These are phyloP conservation scores for Buceros bicornis DNA, from an alignment of 2,797 vertebrate species.

Conservation along the genomic window DNA sequence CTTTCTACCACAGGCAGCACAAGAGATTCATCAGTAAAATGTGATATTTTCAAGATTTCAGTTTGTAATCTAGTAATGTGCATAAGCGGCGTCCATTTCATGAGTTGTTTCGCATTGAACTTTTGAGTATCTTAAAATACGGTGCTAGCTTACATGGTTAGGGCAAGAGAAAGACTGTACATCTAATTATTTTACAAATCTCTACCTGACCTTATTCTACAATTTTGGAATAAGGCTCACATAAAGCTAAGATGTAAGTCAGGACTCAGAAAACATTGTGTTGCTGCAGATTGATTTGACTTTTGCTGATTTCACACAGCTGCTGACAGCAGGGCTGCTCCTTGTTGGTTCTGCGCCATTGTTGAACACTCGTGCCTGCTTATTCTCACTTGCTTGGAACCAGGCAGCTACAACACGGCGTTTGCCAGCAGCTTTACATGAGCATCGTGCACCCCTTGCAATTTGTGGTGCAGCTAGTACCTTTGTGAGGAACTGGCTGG, in stretches of 20 bases:
- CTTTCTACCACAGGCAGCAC: slow-evolving; percentile 53
- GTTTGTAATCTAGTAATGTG: slow-evolving; percentile 58
- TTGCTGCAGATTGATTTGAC: slow-evolving; percentile 61
- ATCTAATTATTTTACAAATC: slow-evolving; percentile 48
- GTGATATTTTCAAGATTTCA: slow-evolving; percentile 51
- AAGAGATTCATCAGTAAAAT: slow-evolving; percentile 65
- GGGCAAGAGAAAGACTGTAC: neutral
- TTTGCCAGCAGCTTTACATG: slow-evolving; percentile 40
- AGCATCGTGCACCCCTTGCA: neutral
- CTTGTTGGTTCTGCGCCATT: neutral
- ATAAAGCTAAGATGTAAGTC: slow-evolving; percentile 28
- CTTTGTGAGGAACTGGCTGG: slow-evolving; percentile 16
- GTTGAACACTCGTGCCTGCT: slow-evolving; percentile 49
- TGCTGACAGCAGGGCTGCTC: slow-evolving; percentile 47
- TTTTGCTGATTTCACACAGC: slow-evolving; percentile 70
- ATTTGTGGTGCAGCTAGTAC: slow-evolving; percentile 6
- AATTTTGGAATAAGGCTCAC: slow-evolving; percentile 31
- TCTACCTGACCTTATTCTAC: neutral
- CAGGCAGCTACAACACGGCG: slow-evolving; percentile 53
- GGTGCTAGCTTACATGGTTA: neutral
- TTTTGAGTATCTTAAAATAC: neutral
- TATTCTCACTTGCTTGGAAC: slow-evolving; percentile 66
- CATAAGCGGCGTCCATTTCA: slow-evolving; percentile 46
- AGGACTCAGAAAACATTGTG: slow-evolving; percentile 22
- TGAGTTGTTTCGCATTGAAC: neutral